Evolutionary conservation across 2,888 invertebrate genomes (phyloP).

Genomic region (Odiellus spinosus): DNA sequence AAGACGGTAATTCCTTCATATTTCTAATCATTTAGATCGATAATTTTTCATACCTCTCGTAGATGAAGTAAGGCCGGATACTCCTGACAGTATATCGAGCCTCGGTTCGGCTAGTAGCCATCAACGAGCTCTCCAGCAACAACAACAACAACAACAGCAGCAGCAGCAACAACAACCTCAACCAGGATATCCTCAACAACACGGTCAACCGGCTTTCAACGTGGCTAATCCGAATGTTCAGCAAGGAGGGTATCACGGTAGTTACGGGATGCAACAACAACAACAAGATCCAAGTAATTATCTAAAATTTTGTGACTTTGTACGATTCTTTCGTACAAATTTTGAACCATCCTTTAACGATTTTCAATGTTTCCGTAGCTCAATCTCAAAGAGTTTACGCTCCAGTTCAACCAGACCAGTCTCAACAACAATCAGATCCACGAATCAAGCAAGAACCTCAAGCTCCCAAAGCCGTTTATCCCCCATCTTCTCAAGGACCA

Average conservation of each 20-base stretch:
- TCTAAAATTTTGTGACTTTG: no score
- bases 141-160: conserved; percentile 4
- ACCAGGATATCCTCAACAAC: conserved; percentile 4
- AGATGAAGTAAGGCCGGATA: conserved; percentile 12
- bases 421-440: neutral
- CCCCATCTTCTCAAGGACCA: no score
- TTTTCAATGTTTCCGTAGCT: no score
- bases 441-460: no score
- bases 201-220: conserved; percentile 2
- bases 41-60: neutral
- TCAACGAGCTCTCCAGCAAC: conserved; percentile 8
- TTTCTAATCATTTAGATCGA: neutral
- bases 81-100: conserved; percentile 16
- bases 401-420: neutral
- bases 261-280: conserved; percentile 2
- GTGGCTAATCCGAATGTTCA: no score
- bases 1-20: conserved; percentile 9
- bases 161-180: conserved; percentile 5
- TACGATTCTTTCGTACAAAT: no score
- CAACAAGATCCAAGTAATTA: no score
- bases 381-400: no score
- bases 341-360: no score
- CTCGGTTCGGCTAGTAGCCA: conserved; percentile 15
- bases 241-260: conserved; percentile 7
- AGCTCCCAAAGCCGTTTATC: no score